Evolutionary conservation across 2,113 vertebrate species (phyloP), one percentile per base, ranked within the genome.

Genomic region (Tyto alba): DNA sequence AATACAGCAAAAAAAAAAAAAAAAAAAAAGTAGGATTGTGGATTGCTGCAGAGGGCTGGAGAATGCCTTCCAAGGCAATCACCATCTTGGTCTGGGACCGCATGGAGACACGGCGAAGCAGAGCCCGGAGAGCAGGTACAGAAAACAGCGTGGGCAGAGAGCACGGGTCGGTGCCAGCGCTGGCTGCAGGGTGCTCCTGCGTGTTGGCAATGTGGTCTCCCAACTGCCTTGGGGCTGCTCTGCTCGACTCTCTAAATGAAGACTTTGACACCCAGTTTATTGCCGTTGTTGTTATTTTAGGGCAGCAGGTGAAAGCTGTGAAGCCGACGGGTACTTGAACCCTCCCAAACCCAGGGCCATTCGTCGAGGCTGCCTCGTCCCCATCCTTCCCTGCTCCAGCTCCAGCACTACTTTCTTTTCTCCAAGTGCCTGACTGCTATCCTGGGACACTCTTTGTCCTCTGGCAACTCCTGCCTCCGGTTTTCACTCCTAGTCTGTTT

Each of bases 71-170:
- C 30, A 48, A 4, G 36, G 56, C 69, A 60, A 10, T 50, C 57
- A 11, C 43, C 15, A 1, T 6, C 67, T 30, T 50, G 62, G 4
- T 27, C 40, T 45, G 38, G 13, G 36, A 21, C n/a, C 27, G 9
- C 1, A 2, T 7, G 56, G 41, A n/a, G 40, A 10, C 8, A 2
- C 0, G 3, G 32, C 38, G 41, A 38, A 56, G 55, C 63, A 20
- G 36, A 87, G 55, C 45, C n/a, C 18, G 2, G 36, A 50, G 23
- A n/a, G 36, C 34, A 5, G 72, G 66, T 22, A 8, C 11, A 5
- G 50, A 13, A 14, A 12, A 2, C 13, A 40, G 43, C 25, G 7
- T 0, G 38, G 22, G 22, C n/a, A 23, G 32, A 7, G 20, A 32
- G 8, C 8, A 20, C 6, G n/a, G 16, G 23, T 17, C 14, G 1